Conservation (phyloP, 2,888 invertebrate species). For the Pristionchus japonicus region DNA sequence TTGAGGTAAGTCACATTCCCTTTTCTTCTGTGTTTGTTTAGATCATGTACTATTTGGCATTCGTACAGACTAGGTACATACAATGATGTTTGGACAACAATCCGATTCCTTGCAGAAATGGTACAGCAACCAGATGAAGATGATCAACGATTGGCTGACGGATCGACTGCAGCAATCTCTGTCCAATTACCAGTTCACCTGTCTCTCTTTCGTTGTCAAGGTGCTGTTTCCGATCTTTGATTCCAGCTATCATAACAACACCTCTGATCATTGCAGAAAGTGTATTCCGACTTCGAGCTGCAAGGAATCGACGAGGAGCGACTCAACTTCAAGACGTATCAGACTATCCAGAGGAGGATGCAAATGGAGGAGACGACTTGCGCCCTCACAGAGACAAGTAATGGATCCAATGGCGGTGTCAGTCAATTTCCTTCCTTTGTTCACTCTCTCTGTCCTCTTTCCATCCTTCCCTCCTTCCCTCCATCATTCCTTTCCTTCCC, state of each 20-base stretch:
- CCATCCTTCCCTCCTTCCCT: not conserved
- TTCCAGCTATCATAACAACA: not conserved
- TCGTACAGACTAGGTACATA: too few relatives aligned
- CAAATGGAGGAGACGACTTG: slow-evolving; percentile 87
- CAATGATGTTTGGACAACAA: too few relatives aligned
- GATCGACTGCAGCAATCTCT: slow-evolving; percentile 93
- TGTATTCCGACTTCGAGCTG: slow-evolving; percentile 98
- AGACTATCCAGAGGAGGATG: slow-evolving; percentile 87
- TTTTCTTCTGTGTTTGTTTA: not conserved
- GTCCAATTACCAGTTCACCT: slow-evolving; percentile 96
- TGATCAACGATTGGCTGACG: slow-evolving; percentile 93
- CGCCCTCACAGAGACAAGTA: slow-evolving; percentile 18
- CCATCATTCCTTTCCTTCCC: not conserved
- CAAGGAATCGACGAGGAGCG: slow-evolving; percentile 98
- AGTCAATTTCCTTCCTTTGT: too few relatives aligned
- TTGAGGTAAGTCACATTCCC: slow-evolving; percentile 80
- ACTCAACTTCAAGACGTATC: slow-evolving; percentile 86
- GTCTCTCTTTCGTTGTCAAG: slow-evolving; percentile 94
- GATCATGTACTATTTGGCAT: not conserved
- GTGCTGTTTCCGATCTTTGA: slow-evolving; percentile 77
- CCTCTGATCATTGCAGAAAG: slow-evolving; percentile 83
- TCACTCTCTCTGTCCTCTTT: too few relatives aligned
- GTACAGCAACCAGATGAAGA: slow-evolving; percentile 94
- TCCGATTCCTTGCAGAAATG: slow-evolving; percentile 83
- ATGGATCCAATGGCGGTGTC: slow-evolving; percentile 27